Evolutionary conservation across 2,113 vertebrate genomes (phyloP), one percentile per base, ranked within the genome.

Genomic region (Spheniscus mendiculus): DNA sequence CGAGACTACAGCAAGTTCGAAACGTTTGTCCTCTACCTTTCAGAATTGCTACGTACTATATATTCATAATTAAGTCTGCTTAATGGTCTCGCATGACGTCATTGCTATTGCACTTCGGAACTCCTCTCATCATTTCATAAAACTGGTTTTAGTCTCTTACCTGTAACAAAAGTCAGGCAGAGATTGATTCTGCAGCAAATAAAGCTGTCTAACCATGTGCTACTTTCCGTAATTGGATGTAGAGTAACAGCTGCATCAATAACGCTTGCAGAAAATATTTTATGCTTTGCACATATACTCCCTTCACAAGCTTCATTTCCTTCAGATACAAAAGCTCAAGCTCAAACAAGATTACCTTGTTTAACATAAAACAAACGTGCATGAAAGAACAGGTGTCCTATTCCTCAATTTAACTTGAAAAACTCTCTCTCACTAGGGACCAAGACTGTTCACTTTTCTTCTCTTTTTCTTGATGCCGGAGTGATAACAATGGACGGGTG

Each of bases 401-500:
- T 67, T 63, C 42, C 42, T 53, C 38, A 42, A 15, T 53, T 77
- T 82, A n/a, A 59, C 47, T 26, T 49, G 44, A 47, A 65, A 77
- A 70, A 23, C 15, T 49, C 21, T 27, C 62, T 42, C 53, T 88
- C 34, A 36, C 18, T 12, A 27, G 20, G 26, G n/a, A 83, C 0
- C 3, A 58, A 74, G 27, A 77, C 5, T 15, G 16, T 47, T 34
- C 11, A 11, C 13, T 55, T 70, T 59, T 36, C 49, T 67, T 40
- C 34, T 45, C 70, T 76, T 87, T 56, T 86, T n/a, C 50, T 74
- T 44, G 30, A 59, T 44, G 34, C 34, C 34, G 40, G n/a, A 65
- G 9, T 0, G 4, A 0, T 40, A 91, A 81, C 27, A 89, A 25
- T 3, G 5, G 45, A 74, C 1, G 1, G 4, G 4, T 2, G 2